Conservation (phyloP, 1,140 invertebrate genomes). For the Lethrus apterus region DNA sequence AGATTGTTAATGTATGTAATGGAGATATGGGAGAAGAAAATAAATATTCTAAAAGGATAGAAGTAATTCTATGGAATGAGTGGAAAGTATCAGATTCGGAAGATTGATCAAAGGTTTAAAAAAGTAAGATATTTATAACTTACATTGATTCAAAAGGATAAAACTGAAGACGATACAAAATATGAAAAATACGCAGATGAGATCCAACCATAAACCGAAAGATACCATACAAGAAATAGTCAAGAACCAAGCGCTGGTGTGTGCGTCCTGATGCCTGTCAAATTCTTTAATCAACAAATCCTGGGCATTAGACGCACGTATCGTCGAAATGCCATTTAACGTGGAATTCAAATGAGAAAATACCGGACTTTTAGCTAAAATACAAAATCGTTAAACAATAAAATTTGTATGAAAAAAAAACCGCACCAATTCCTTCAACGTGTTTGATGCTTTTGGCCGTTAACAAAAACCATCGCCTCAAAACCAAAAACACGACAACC, state of each 20-base stretch:
- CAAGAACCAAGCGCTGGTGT: constrained; percentile 48
- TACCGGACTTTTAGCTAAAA: constrained; percentile 57
- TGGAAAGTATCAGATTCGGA: neutral
- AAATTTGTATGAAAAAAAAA: neutral
- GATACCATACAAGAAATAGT: constrained; percentile 64
- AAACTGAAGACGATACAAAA: constrained; percentile 65
- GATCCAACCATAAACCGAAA: constrained; percentile 74
- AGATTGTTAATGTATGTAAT: neutral
- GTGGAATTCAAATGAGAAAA: constrained; percentile 60
- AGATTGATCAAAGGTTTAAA: neutral
- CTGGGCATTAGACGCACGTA: constrained; percentile 76
- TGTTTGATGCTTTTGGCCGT: constrained; percentile 43
- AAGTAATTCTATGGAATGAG: neutral
- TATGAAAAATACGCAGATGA: constrained; percentile 61
- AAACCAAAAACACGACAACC: constrained; percentile 29
- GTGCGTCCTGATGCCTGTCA: constrained; percentile 16
- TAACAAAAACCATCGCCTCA: constrained; percentile 50
- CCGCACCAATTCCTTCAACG: neutral
- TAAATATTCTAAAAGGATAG: neutral
- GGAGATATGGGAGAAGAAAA: too few relatives aligned
- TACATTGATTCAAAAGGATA: constrained; percentile 46
- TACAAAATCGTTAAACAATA: neutral
- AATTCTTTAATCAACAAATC: constrained; percentile 44
- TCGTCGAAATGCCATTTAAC: constrained; percentile 61
- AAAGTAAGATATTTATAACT: constrained; percentile 2